Conservation (phyloP, 2,797 vertebrate species). For the Peromyscus nudipes region DNA sequence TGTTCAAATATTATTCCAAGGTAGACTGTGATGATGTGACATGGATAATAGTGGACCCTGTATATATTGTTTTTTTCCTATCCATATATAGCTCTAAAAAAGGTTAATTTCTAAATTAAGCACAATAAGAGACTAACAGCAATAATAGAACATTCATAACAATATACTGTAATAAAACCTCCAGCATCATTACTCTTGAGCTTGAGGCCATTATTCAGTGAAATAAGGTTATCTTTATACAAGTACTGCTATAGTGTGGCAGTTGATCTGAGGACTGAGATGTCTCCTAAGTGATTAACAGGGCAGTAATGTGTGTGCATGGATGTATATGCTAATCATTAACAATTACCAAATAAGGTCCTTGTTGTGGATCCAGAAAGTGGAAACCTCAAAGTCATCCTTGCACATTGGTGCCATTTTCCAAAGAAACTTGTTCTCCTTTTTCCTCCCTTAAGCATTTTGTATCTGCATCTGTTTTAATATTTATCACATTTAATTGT, state of each 20-base stretch:
- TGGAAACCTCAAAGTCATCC: neutral
- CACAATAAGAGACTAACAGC: neutral
- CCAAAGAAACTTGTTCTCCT: neutral
- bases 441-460: neutral
- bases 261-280: neutral
- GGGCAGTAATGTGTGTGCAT: neutral
- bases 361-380: conserved; percentile 7
- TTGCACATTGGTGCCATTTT: neutral
- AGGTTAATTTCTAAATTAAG: neutral
- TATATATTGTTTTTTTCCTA: neutral
- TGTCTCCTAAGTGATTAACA: neutral
- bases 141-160: neutral
- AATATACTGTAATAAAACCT: neutral
- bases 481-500: neutral
- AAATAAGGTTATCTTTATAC: neutral
- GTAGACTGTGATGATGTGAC: neutral
- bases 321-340: too few relatives aligned
- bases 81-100: neutral
- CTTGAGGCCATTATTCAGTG: neutral
- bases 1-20: neutral
- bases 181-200: neutral
- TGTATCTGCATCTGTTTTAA: conserved; percentile 1
- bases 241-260: too few relatives aligned
- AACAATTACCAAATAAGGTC: neutral
- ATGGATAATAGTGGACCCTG: neutral